phyloP scores from a whole-genome alignment of 2,113 vertebrate genomes.

The Rhinopomastus cyanomelas region DNA sequence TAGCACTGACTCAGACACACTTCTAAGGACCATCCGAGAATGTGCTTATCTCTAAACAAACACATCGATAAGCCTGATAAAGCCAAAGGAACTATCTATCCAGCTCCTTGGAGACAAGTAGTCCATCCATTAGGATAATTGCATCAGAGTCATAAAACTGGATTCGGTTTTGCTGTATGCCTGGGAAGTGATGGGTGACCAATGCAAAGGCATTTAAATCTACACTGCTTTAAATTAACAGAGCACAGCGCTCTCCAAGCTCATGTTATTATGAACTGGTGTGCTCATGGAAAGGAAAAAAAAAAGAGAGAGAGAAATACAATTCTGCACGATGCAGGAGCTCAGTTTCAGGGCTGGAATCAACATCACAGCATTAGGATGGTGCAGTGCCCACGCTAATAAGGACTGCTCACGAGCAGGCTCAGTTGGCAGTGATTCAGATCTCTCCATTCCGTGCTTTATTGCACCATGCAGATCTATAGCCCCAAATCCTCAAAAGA shows the following conservation, averaged over 20 bases:
- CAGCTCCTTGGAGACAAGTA: background rate
- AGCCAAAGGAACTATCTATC: background rate
- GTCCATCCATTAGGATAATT: background rate
- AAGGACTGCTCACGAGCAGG: background rate
- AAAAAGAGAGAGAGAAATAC: background rate
- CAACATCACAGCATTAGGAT: background rate
- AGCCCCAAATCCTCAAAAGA: background rate
- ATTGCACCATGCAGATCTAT: background rate
- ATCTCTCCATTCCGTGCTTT: background rate
- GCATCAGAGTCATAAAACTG: background rate
- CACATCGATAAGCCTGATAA: background rate
- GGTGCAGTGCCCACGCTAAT: background rate
- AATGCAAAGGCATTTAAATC: background rate
- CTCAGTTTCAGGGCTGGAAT: background rate
- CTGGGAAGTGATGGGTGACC: background rate
- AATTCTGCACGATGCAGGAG: background rate
- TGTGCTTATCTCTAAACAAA: background rate
- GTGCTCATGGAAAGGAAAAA: background rate
- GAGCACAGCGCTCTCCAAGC: background rate
- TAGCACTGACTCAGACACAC: rapidly evolving
- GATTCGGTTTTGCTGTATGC: background rate
- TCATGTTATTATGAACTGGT: background rate
- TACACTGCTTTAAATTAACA: rapidly evolving
- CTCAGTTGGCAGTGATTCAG: background rate
- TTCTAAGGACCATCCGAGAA: background rate